Percentiles rank a stretch among this genome's conserved stretches.
These are phyloP conservation scores for Pherbina coryleti DNA, from an alignment of 2,888 invertebrate genomes.

Conservation along the genomic window DNA sequence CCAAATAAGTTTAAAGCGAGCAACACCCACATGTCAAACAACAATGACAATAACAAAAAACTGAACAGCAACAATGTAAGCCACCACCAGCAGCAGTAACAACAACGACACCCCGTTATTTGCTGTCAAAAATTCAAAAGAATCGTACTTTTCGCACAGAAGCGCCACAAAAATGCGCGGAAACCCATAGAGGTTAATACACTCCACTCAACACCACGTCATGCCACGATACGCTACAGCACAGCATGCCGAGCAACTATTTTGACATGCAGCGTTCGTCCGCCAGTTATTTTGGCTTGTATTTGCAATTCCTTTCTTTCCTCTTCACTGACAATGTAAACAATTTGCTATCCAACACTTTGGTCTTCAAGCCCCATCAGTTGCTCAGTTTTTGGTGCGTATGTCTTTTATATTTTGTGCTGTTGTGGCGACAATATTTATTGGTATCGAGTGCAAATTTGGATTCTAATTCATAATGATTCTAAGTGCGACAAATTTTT, in stretches of 20 bases:
- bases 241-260: neutral
- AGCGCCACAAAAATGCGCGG: constrained; percentile 29
- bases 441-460: constrained; percentile 26
- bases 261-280: constrained; percentile 47
- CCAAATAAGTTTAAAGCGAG: constrained; percentile 50
- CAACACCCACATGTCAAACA: constrained; percentile 39
- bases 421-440: constrained; percentile 11
- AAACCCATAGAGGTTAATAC: constrained; percentile 47
- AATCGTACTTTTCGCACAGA: neutral
- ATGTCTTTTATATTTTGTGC: neutral
- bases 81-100: neutral
- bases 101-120: constrained; percentile 1
- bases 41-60: neutral
- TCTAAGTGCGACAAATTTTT: no score
- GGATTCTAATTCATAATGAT: neutral
- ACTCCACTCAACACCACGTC: constrained; percentile 30
- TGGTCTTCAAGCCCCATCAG: no score
- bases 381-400: no score
- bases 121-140: neutral
- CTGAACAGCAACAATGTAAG: neutral
- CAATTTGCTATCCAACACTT: constrained; percentile 1
- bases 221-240: neutral
- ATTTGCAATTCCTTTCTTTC: constrained; percentile 45
- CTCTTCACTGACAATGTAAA: neutral
- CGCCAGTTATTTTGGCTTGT: constrained; percentile 47